These are phyloP conservation scores for Artemia sinica DNA, from an alignment of 2,888 invertebrate genomes.

Conservation along the genomic window DNA sequence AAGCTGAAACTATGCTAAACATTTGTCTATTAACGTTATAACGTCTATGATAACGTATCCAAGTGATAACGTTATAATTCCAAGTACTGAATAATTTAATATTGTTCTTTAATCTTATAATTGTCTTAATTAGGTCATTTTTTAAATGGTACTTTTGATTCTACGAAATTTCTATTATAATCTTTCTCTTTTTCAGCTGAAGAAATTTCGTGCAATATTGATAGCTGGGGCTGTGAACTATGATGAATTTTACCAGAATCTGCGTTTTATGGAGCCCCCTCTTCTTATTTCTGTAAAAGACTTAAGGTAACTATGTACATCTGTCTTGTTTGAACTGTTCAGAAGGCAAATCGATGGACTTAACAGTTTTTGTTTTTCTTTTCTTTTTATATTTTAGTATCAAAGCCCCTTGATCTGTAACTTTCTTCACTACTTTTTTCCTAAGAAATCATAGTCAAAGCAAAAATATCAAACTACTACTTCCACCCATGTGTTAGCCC, in stretches of 20 bases:
- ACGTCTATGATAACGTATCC: no score
- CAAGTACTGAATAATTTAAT: constrained; percentile 22
- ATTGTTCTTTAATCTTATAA: constrained; percentile 18
- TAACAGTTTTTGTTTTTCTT: no score
- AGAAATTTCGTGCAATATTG: constrained; percentile 63
- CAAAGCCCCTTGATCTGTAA: no score
- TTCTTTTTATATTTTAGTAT: no score
- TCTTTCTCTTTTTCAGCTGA: constrained; percentile 43
- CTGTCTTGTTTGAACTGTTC: no score
- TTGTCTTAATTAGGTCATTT: constrained; percentile 18
- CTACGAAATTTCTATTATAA: constrained; percentile 3
- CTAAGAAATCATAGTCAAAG: no score
- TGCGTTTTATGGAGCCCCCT: constrained; percentile 61
- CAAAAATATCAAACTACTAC: no score
- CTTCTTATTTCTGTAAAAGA: constrained; percentile 68
- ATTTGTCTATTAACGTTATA: no score
- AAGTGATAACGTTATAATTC: constrained; percentile 13
- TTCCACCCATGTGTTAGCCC: no score
- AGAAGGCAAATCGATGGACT: no score
- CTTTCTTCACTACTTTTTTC: no score
- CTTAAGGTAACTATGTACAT: constrained; percentile 38
- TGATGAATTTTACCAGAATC: constrained; percentile 50
- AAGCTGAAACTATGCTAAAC: no score
- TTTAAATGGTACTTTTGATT: neutral
- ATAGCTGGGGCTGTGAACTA: constrained; percentile 60